Evolutionary conservation across 1,140 invertebrate species (phyloP), one percentile per base, ranked within the genome.

Genomic region (Drosophila nigromelanica): DNA sequence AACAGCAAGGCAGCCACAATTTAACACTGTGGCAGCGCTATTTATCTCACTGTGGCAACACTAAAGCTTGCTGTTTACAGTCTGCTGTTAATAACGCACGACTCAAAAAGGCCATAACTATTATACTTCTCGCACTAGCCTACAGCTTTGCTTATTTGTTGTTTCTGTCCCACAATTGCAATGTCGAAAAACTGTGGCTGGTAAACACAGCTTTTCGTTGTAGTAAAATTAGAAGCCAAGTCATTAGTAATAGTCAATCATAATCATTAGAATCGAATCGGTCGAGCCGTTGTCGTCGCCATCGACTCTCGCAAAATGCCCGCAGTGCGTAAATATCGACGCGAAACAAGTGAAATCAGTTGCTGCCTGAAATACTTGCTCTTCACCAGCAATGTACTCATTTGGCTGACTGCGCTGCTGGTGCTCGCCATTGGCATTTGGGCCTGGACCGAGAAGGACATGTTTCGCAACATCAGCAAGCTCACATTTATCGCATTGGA

Each of bases 401-500:
- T 99, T 94, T 99, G 98, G 97, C 93, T 98, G 81, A 92, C 97
- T 47, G 98, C 98, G 8, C 93, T 98, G 18, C 94, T 95, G 30
- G 95, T 99, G 66, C 93, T 98, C 87, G 96, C 96, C 5, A 94
- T 99, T 51, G 98, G 98, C 43, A 93, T 98, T 52, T 99, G 98
- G 98, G 98, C 98, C 51, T 99, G 98, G 97, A 96, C 95, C 43
- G 98, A 99, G 92, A 99, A 99, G 93, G 97, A 99, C 90, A 98
- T 97, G 70, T 98, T 99, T 91, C 97, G 96, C 89, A 99, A 98
- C 92, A 93, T 99, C 40, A 95, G 96, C 24, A 95, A 96, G 73
- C 93, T 98, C n/a, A 97, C 97, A 12, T 96, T 96, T 80, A 95
- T 99, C 60, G 96, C 97, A 5, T 93, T 99, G 51, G 98, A 99